Conservation (phyloP, 2,113 vertebrate species). For the Narcine bancroftii region DNA sequence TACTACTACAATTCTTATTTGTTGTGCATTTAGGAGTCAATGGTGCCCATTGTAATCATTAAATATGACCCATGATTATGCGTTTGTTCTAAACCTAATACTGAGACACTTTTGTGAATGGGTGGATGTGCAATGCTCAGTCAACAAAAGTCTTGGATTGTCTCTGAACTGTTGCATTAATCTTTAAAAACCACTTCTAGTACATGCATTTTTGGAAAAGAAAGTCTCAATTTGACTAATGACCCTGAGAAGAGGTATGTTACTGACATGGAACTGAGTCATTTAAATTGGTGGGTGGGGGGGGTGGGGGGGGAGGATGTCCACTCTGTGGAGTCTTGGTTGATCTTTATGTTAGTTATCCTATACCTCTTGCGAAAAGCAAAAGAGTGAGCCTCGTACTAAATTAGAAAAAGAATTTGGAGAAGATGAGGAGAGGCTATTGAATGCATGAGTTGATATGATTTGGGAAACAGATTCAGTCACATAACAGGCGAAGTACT, state of each 20-base stretch:
- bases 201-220: neutral
- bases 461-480: neutral
- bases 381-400: neutral
- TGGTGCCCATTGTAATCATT: neutral
- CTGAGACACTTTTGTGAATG: conserved; percentile 18
- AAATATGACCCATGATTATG: neutral
- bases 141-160: neutral
- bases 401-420: neutral
- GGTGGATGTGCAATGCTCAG: neutral
- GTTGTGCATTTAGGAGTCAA: neutral
- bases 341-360: neutral
- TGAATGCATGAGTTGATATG: neutral
- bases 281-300: neutral
- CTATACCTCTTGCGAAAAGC: neutral
- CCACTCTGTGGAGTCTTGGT: neutral
- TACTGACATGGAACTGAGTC: neutral
- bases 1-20: neutral
- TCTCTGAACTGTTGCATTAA: neutral
- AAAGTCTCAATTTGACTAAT: neutral
- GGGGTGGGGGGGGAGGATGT: neutral
- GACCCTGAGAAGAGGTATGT: neutral
- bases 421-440: neutral
- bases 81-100: neutral
- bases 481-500: neutral
- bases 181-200: neutral